These are phyloP conservation scores for Plecotus auritus DNA, from an alignment of 2,113 vertebrate species.

Conservation along the genomic window DNA sequence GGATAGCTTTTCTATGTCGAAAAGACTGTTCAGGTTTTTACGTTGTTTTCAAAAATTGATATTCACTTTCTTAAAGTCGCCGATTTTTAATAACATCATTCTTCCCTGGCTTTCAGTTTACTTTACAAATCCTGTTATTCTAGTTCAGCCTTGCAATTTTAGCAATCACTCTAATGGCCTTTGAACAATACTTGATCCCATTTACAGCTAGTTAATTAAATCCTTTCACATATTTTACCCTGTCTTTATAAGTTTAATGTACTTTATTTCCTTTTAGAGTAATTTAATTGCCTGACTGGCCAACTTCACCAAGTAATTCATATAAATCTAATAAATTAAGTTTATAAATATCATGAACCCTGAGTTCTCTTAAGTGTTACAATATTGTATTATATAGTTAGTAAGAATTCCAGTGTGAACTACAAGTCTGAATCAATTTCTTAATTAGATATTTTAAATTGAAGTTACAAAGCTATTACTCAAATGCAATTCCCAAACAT, in stretches of 20 bases:
- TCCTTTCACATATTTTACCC: background rate
- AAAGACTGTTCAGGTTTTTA: background rate
- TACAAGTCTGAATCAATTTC: background rate
- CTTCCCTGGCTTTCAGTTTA: slow-evolving; percentile 7
- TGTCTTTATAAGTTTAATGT: background rate
- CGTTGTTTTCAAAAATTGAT: background rate
- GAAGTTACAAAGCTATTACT: background rate
- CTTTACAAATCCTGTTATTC: background rate
- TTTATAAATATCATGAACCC: background rate
- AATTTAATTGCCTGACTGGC: slow-evolving; percentile 31
- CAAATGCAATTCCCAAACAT: background rate
- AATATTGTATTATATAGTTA: slow-evolving; percentile 3
- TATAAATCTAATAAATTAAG: slow-evolving; percentile 17
- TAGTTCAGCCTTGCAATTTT: background rate
- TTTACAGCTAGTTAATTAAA: slow-evolving; percentile 15
- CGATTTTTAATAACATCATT: background rate
- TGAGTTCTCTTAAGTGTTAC: background rate
- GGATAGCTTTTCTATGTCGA: background rate
- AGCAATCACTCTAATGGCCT: background rate
- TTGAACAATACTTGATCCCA: background rate
- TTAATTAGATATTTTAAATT: slow-evolving; percentile 32
- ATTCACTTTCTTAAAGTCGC: background rate
- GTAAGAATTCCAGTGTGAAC: slow-evolving; percentile 4
- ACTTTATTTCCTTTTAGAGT: slow-evolving; percentile 38
- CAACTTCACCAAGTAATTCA: slow-evolving; percentile 33